These are phyloP conservation scores for Delia radicum DNA, from an alignment of 1,140 invertebrate species.

Conservation along the genomic window DNA sequence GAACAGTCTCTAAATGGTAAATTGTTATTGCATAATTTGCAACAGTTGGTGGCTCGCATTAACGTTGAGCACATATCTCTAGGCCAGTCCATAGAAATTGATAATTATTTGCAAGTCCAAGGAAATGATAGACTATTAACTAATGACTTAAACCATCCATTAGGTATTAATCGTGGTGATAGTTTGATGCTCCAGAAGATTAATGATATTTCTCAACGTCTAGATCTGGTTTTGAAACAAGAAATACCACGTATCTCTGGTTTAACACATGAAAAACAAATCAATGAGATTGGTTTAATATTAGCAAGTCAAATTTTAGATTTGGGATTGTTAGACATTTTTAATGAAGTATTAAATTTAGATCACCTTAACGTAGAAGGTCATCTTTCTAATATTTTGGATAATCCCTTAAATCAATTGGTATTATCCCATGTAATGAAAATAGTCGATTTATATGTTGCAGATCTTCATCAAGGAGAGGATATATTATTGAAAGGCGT, in stretches of 20 bases:
- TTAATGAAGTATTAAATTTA: too few species aligned
- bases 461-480: conserved; percentile 59
- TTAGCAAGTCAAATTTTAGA: not conserved
- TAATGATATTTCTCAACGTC: not conserved
- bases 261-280: not conserved
- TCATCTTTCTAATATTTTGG: not conserved
- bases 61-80: conserved; percentile 23
- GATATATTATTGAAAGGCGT: conserved; percentile 60
- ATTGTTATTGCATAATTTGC: conserved; percentile 37
- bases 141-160: too few species aligned
- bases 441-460: conserved; percentile 55
- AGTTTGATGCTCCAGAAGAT: not conserved
- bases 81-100: not conserved
- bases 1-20: conserved; percentile 32
- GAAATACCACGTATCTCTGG: not conserved
- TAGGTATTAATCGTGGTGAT: not conserved
- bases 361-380: not conserved
- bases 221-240: not conserved
- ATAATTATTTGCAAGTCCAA: too few species aligned
- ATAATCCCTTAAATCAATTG: not conserved
- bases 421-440: conserved; percentile 32
- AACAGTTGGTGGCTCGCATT: conserved; percentile 28
- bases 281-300: not conserved
- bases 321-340: not conserved
- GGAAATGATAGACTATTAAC: too few species aligned